A percentile compares a stretch with the other conserved stretches of the same genome.
phyloP scores from a whole-genome alignment of 1,140 invertebrate genomes.

The Diorhabda elongata region DNA sequence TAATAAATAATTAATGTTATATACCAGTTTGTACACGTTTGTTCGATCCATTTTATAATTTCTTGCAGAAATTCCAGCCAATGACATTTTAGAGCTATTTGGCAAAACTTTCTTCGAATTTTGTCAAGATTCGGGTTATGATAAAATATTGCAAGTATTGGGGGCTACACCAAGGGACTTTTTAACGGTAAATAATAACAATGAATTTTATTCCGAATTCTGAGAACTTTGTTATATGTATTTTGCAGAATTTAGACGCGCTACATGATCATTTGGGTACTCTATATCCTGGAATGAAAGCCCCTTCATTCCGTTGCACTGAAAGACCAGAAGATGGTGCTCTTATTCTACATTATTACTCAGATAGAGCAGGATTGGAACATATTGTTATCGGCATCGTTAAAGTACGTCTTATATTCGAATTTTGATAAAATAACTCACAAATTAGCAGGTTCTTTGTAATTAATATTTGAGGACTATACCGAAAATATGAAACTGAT shows the following conservation, averaged over 20 bases:
- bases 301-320: constrained; percentile 87
- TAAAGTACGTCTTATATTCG: constrained; percentile 60
- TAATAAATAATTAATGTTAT: too few species aligned
- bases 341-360: constrained; percentile 87
- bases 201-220: too few species aligned
- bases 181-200: constrained; percentile 63
- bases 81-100: constrained; percentile 86
- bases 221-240: not conserved
- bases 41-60: not conserved
- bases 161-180: constrained; percentile 90
- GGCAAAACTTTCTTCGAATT: constrained; percentile 93
- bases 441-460: too few species aligned
- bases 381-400: constrained; percentile 93
- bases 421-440: not conserved
- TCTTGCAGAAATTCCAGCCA: constrained; percentile 78
- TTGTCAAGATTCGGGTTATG: constrained; percentile 90
- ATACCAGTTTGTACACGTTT: too few species aligned
- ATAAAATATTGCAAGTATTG: constrained; percentile 86
- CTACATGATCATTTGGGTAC: constrained; percentile 91
- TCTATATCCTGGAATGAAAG: constrained; percentile 88
- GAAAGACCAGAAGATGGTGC: constrained; percentile 79
- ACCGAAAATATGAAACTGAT: too few species aligned
- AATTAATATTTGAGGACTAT: too few species aligned
- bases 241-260: constrained; percentile 78
- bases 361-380: constrained; percentile 85